Conservation (phyloP, 2,113 vertebrate species). For the Epinephelus lanceolatus region DNA sequence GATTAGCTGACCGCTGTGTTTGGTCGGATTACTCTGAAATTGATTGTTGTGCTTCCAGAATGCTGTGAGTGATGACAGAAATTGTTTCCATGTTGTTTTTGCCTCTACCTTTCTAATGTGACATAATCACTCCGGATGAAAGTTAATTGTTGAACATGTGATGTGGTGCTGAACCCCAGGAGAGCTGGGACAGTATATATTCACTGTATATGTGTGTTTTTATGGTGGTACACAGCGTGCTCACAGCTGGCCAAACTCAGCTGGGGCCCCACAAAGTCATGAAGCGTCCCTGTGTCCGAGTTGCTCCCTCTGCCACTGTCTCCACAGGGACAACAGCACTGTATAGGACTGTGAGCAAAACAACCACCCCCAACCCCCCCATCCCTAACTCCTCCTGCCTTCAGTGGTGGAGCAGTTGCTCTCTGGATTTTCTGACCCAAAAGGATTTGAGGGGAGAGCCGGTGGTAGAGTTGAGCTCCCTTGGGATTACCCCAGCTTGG, state of each 20-base stretch:
- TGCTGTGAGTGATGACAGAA: constrained; percentile 29
- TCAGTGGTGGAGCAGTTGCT: constrained; percentile 34
- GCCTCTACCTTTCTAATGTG: background rate
- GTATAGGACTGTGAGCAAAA: constrained; percentile 17
- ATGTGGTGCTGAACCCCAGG: constrained; percentile 4
- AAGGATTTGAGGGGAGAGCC: constrained; percentile 57
- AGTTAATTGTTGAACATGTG: background rate
- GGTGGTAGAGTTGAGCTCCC: constrained; percentile 64
- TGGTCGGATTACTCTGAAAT: constrained; percentile 28
- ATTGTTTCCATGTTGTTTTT: constrained; percentile 1
- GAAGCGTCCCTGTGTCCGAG: constrained; percentile 2
- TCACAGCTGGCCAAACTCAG: constrained; percentile 41
- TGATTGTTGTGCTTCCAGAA: constrained; percentile 64
- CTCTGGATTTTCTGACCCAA: constrained; percentile 61
- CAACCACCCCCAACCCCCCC: background rate
- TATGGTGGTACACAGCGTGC: background rate
- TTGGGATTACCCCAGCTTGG: constrained; percentile 69
- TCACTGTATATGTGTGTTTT: background rate
- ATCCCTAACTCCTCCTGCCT: background rate
- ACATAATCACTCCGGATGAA: constrained; percentile 6
- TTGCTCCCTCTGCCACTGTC: background rate
- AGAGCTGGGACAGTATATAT: background rate
- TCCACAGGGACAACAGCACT: constrained; percentile 34
- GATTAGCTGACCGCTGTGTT: constrained; percentile 27
- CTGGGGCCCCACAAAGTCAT: constrained; percentile 43